Base-by-base conservation (phyloP, 2,113 vertebrate species). In the Microtus ochrogaster region DNA sequence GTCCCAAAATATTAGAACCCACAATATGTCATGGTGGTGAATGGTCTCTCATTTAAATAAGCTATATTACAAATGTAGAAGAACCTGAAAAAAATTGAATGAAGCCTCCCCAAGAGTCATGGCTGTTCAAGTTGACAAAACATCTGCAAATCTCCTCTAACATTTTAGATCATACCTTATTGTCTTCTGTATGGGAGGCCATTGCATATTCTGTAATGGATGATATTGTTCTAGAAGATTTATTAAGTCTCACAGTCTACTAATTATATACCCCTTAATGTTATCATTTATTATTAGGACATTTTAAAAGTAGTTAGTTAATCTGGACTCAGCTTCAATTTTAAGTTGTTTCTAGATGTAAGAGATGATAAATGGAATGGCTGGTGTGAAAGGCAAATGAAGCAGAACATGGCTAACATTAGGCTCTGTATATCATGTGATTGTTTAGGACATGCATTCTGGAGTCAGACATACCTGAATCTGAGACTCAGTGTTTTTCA, bases 121-220 rank as follows among this genome's bases (percentile, higher is more conserved):
- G 86, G 47, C 11, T 91, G n/a, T 74, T 73, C 22, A 17, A 92
- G 22, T 79, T 86, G 55, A 72, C 10, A 89, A 65, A 77, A 39
- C 0, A 16, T n/a, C 9, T 81, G 17, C 33, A 95, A 72, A 14
- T 72, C 33, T 91, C 19, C 49, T 90, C 52, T 73, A 13, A 83
- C 73, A 19, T 79, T 94, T 91, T 47, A 83, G 44, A 91, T 95
- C 77, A 85, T 19, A 91, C 82, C 16, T 10, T 91, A 94, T 91
- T 87, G 26, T 16, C 7, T 52, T 97, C 84, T 77, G 24, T 58
- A 55, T 68, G 19, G 22, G n/a, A 92, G 24, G 30, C 66, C 52
- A 66, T 93, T 88, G 2, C 11, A 13, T 91, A 66, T 91, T 89
- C n/a, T n/a, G 65, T 90, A 78, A 88, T 76, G 19, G 77, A 95